Conservation (phyloP, 1,140 invertebrate species). For the Orchestia grillus region DNA sequence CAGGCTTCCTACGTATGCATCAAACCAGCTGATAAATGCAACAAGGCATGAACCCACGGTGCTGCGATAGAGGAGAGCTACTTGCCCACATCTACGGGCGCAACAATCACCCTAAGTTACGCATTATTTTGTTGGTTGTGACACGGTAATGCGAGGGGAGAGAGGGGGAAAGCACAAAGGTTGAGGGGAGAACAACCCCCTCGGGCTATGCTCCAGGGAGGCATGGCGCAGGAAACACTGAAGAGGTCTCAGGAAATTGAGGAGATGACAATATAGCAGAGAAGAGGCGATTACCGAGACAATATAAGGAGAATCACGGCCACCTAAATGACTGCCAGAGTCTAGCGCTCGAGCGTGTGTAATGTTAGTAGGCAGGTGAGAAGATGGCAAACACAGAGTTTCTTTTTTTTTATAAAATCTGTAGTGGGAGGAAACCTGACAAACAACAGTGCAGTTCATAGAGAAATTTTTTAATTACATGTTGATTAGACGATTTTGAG, state of each 20-base stretch:
- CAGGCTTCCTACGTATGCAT: not conserved
- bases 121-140: not conserved
- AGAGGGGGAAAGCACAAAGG: not conserved
- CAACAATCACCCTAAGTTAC: not conserved
- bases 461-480: not conserved
- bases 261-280: not conserved
- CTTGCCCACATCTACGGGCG: not conserved
- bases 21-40: not conserved
- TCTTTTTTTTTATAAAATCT: not conserved
- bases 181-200: not conserved
- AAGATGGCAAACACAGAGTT: not conserved
- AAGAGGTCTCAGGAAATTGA: slow-evolving; percentile 39
- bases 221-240: not conserved
- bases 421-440: not conserved
- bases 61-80: not conserved
- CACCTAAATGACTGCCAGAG: not conserved
- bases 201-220: too few relatives aligned
- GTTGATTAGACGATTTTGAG: not conserved
- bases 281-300: slow-evolving; percentile 22
- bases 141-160: not conserved
- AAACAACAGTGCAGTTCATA: not conserved
- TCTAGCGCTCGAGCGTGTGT: not conserved
- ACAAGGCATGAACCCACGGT: not conserved
- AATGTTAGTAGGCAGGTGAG: not conserved
- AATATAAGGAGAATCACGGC: not conserved